A percentile compares a stretch with the other conserved stretches of the same genome.
These are phyloP conservation scores for Melipona beecheii DNA, from an alignment of 2,888 invertebrate species.

Conservation along the genomic window DNA sequence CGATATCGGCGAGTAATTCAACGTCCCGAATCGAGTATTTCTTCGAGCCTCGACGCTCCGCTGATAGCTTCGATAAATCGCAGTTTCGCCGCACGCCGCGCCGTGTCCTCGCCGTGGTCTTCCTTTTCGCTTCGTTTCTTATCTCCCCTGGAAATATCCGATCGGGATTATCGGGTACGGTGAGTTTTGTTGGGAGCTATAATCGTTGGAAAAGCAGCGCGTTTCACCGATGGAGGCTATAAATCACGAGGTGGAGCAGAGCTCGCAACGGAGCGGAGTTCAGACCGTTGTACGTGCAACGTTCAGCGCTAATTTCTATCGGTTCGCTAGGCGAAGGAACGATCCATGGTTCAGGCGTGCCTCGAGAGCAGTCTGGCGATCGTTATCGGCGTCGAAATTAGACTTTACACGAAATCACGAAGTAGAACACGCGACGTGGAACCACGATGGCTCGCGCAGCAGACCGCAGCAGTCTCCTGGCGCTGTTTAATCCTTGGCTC, in stretches of 20 bases:
- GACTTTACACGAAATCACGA: conserved; percentile 47
- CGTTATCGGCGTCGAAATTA: conserved; percentile 37
- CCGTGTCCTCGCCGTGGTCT: too few species aligned
- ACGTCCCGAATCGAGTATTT: conserved; percentile 10
- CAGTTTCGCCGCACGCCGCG: neutral
- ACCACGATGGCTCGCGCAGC: conserved; percentile 14
- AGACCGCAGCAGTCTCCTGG: conserved; percentile 58
- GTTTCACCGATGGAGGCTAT: neutral
- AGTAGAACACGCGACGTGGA: conserved; percentile 39
- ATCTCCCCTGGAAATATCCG: neutral
- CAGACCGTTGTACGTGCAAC: neutral
- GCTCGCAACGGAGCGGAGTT: too few species aligned
- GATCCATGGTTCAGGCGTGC: neutral
- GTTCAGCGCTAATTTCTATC: conserved; percentile 11
- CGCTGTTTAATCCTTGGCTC: conserved; percentile 69
- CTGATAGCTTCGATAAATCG: conserved; percentile 21
- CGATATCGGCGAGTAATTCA: conserved; percentile 23
- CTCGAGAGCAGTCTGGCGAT: conserved; percentile 7
- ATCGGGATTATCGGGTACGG: neutral
- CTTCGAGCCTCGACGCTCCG: neutral
- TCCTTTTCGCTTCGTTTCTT: neutral
- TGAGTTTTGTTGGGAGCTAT: neutral
- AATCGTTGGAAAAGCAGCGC: neutral
- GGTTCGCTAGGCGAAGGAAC: neutral
- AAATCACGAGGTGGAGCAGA: neutral